phyloP scores from a whole-genome alignment of 1,140 invertebrate genomes.

The Polypedilum vanderplanki region DNA sequence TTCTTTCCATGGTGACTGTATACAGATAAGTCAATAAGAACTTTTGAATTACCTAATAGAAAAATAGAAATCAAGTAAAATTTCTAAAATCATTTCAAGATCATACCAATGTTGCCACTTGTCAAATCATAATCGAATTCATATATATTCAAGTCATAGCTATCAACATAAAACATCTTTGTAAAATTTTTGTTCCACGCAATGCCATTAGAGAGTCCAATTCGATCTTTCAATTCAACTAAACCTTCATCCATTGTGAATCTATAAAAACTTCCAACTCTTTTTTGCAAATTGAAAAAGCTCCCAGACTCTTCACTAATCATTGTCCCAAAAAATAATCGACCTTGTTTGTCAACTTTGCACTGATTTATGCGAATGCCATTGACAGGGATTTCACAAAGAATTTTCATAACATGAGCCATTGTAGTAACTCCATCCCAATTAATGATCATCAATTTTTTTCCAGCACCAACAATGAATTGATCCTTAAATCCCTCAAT shows the following conservation, averaged over 20 bases:
- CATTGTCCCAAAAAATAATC: constrained; percentile 29
- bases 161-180: neutral
- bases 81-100: too few relatives aligned
- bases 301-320: neutral
- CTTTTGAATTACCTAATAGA: neutral
- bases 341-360: constrained; percentile 27
- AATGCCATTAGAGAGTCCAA: constrained; percentile 6
- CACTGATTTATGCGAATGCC: constrained; percentile 29
- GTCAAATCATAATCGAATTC: neutral
- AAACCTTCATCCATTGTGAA: constrained; percentile 24
- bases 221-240: neutral
- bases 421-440: constrained; percentile 29
- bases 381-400: constrained; percentile 11
- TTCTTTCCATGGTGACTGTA: neutral
- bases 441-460: neutral
- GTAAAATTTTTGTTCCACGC: neutral
- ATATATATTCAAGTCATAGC: neutral
- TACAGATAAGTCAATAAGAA: neutral
- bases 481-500: constrained; percentile 13
- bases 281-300: neutral
- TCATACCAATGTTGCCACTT: neutral
- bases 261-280: constrained; percentile 16
- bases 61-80: too few relatives aligned
- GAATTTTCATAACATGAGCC: constrained; percentile 15
- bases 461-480: constrained; percentile 27